phyloP scores from a whole-genome alignment of 2,113 vertebrate genomes.

The Syrmaticus mikado region DNA sequence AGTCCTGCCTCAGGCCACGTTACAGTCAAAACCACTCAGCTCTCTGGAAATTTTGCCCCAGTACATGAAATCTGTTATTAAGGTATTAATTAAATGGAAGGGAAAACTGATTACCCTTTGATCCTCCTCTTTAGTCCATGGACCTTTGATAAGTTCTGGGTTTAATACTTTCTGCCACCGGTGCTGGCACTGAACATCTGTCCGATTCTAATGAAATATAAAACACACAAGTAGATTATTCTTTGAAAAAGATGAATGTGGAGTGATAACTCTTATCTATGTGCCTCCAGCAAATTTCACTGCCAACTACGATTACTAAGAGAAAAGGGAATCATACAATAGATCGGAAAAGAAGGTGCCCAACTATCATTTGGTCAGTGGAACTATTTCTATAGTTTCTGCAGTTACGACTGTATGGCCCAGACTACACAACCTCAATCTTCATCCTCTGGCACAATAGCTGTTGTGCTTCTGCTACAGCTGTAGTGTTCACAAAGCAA shows the following conservation, averaged over 20 bases:
- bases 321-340: neutral
- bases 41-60: neutral
- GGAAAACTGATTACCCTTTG: conserved; percentile 87
- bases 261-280: neutral
- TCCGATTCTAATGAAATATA: conserved; percentile 88
- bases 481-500: neutral
- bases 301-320: neutral
- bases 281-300: neutral
- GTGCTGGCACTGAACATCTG: conserved; percentile 98
- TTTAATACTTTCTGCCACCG: conserved; percentile 99
- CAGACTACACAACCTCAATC: neutral
- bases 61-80: neutral
- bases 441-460: neutral
- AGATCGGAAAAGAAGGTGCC: neutral
- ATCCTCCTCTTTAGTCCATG: conserved; percentile 99
- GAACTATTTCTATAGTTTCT: neutral
- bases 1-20: neutral
- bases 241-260: neutral
- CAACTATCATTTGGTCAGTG: neutral
- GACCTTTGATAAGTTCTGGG: conserved; percentile 98
- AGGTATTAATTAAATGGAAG: neutral
- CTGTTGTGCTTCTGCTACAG: neutral
- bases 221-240: neutral
- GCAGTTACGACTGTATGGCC: neutral
- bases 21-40: neutral